A percentile compares a stretch with the other conserved stretches of the same genome.
These are phyloP conservation scores for Aplochiton taeniatus DNA, from an alignment of 2,797 vertebrate genomes.

Conservation along the genomic window DNA sequence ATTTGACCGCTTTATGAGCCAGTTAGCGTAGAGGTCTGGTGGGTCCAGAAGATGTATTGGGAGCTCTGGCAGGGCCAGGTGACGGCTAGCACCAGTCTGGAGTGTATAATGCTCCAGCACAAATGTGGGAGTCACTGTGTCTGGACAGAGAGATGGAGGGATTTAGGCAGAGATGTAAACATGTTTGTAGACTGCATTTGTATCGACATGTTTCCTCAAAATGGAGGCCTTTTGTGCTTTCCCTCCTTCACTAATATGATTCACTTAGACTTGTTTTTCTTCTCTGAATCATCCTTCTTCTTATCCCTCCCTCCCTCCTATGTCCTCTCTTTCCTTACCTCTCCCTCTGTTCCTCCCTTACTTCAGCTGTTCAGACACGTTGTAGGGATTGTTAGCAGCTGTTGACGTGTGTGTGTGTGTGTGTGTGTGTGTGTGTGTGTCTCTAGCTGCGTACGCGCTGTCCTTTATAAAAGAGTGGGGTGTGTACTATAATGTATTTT, in stretches of 20 bases:
- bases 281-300: not conserved
- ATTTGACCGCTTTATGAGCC: too few species aligned
- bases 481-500: too few species aligned
- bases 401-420: conserved; percentile 29
- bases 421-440: conserved; percentile 6
- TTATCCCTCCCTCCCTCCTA: not conserved
- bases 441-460: not conserved
- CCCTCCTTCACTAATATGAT: too few species aligned
- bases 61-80: conserved; percentile 81
- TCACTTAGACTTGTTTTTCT: too few species aligned
- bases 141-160: conserved; percentile 5
- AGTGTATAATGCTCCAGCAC: conserved; percentile 72
- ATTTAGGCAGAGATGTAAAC: too few species aligned
- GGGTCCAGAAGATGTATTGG: conserved; percentile 74
- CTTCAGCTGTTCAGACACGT: conserved; percentile 69
- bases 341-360: conserved; percentile 27
- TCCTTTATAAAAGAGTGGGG: not conserved
- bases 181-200: too few species aligned
- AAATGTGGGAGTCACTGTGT: conserved; percentile 74
- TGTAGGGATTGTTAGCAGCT: conserved; percentile 57
- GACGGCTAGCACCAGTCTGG: conserved; percentile 69
- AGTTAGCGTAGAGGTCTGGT: not conserved
- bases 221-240: too few species aligned
- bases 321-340: conserved; percentile 9
- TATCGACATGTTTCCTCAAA: too few species aligned